Conservation (phyloP, 2,888 invertebrate genomes). For the Chaitophorus viminalis region DNA sequence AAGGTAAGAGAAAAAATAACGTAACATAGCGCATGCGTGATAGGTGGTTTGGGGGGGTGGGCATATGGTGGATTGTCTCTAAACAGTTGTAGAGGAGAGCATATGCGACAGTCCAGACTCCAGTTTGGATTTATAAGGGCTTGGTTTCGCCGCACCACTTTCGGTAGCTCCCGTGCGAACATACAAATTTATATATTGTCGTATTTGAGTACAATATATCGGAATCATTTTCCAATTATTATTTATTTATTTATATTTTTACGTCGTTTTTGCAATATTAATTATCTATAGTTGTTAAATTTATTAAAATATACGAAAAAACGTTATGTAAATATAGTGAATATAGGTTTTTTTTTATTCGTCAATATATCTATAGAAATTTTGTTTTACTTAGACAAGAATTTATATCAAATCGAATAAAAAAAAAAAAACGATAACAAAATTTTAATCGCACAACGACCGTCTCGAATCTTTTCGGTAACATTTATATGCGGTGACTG, state of each 20-base stretch:
- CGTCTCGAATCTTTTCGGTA: too few relatives aligned
- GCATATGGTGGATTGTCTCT: constrained; percentile 61
- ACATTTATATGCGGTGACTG: too few relatives aligned
- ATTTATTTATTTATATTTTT: not conserved
- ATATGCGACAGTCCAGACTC: constrained; percentile 61
- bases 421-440: too few relatives aligned
- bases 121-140: constrained; percentile 61
- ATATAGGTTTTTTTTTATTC: too few relatives aligned
- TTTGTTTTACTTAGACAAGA: too few relatives aligned
- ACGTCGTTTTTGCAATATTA: not conserved
- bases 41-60: constrained; percentile 61
- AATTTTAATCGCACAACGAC: too few relatives aligned
- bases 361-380: too few relatives aligned
- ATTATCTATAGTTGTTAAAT: too few relatives aligned
- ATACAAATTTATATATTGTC: not conserved
- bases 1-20: constrained; percentile 56
- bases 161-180: not conserved
- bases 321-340: too few relatives aligned
- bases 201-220: not conserved
- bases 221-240: not conserved
- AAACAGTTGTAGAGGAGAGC: constrained; percentile 57
- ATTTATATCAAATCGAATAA: too few relatives aligned
- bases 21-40: constrained; percentile 60
- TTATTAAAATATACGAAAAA: too few relatives aligned
- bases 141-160: constrained; percentile 30